Conservation (phyloP, 2,888 invertebrate genomes). For the Phlogophora meticulosa region DNA sequence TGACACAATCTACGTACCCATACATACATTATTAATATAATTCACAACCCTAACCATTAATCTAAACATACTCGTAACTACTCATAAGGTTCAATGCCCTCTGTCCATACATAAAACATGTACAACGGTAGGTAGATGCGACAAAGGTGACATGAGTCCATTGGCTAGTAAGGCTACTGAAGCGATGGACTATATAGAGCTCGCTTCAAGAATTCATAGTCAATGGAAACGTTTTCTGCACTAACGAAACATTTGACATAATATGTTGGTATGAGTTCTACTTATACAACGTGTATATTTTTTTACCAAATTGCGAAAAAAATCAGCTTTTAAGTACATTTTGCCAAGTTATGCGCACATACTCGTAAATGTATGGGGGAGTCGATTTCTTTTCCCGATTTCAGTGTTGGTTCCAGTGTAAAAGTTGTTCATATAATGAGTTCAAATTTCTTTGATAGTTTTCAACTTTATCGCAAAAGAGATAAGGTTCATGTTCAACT, state of each 20-base stretch:
- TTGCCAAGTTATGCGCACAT: no score
- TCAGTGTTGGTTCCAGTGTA: no score
- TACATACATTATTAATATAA: neutral
- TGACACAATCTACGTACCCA: neutral
- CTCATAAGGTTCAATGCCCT: constrained; percentile 29
- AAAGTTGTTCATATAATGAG: no score
- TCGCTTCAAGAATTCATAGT: constrained; percentile 36
- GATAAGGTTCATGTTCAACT: no score
- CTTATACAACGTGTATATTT: no score
- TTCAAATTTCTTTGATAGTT: no score
- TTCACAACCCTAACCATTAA: constrained; percentile 2
- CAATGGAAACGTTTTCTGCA: neutral
- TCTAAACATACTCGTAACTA: constrained; percentile 20
- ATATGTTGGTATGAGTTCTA: no score
- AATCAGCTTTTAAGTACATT: no score
- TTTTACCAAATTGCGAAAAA: no score
- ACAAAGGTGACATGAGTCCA: constrained; percentile 34
- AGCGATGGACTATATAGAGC: constrained; percentile 7
- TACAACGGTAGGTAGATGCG: neutral
- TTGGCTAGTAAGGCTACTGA: constrained; percentile 18
- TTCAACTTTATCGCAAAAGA: no score
- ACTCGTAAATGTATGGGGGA: no score
- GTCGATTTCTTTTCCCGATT: no score
- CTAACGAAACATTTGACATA: neutral
- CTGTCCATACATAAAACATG: constrained; percentile 9